These are phyloP conservation scores for Calliphora vomitoria DNA, from an alignment of 2,888 invertebrate species.

Conservation along the genomic window DNA sequence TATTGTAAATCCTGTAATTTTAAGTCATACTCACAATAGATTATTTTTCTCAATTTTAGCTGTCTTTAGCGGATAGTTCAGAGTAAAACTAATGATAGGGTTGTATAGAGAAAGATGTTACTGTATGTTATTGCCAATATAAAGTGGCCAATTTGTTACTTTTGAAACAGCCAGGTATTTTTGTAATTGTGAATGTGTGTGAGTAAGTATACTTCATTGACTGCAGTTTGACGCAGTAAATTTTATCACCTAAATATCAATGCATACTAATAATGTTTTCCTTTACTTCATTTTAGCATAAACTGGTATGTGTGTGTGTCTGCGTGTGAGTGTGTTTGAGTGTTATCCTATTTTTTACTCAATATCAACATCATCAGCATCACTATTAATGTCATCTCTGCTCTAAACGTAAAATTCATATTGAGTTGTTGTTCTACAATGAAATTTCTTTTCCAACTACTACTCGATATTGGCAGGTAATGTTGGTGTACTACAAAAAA, in stretches of 20 bases:
- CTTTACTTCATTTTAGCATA: constrained; percentile 31
- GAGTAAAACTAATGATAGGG: too few species aligned
- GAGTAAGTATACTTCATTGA: constrained; percentile 44
- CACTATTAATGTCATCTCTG: constrained; percentile 53
- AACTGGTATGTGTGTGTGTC: background rate
- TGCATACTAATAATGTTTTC: constrained; percentile 71
- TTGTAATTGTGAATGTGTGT: background rate
- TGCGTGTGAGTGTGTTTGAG: background rate
- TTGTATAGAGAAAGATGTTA: too few species aligned
- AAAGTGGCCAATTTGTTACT: too few species aligned
- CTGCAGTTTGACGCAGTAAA: constrained; percentile 72
- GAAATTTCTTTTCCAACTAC: constrained; percentile 2
- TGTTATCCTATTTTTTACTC: constrained; percentile 28
- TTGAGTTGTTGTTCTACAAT: constrained; percentile 27
- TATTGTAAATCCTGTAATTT: too few species aligned
- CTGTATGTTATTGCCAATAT: too few species aligned
- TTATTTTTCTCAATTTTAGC: too few species aligned
- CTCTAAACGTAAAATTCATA: constrained; percentile 32
- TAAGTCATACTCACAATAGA: too few species aligned
- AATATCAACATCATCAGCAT: constrained; percentile 45
- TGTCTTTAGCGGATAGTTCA: too few species aligned
- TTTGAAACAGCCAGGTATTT: background rate
- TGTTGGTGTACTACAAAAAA: constrained; percentile 18
- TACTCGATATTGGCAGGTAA: constrained; percentile 32
- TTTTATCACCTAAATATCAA: constrained; percentile 71